phyloP scores from a whole-genome alignment of 1,140 invertebrate genomes.

The Leptopilina clavipes region DNA sequence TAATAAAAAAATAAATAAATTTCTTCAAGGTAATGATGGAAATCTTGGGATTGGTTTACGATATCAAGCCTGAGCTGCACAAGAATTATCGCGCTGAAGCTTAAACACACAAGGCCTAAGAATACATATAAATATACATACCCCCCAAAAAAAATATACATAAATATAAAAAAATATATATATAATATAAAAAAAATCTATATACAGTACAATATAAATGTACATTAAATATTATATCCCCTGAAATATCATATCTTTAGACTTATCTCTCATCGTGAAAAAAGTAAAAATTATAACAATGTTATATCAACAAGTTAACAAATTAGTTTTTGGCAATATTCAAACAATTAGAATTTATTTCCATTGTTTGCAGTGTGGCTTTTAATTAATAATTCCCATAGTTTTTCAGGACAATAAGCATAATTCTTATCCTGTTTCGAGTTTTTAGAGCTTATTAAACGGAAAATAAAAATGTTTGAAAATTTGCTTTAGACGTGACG shows the following conservation, averaged over 20 bases:
- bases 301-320: constrained; percentile 58
- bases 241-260: constrained; percentile 56
- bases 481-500: constrained; percentile 59
- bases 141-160: constrained; percentile 36
- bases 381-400: constrained; percentile 45
- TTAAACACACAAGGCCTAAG: constrained; percentile 48
- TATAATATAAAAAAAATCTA: constrained; percentile 58
- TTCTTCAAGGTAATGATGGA: constrained; percentile 84
- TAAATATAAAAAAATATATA: constrained; percentile 35
- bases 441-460: neutral
- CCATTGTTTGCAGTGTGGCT: constrained; percentile 33
- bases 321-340: constrained; percentile 56
- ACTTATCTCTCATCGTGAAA: constrained; percentile 48
- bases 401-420: constrained; percentile 63
- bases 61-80: constrained; percentile 93
- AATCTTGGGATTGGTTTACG: constrained; percentile 88
- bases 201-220: constrained; percentile 61
- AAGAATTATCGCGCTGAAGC: constrained; percentile 82
- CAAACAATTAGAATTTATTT: constrained; percentile 57
- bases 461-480: constrained; percentile 59
- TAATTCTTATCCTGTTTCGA: constrained; percentile 51
- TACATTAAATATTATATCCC: constrained; percentile 62
- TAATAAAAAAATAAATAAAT: constrained; percentile 38
- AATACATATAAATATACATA: constrained; percentile 48
- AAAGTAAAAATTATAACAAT: constrained; percentile 50